These are phyloP conservation scores for Agrilus mali DNA, from an alignment of 2,888 invertebrate species.

Conservation along the genomic window DNA sequence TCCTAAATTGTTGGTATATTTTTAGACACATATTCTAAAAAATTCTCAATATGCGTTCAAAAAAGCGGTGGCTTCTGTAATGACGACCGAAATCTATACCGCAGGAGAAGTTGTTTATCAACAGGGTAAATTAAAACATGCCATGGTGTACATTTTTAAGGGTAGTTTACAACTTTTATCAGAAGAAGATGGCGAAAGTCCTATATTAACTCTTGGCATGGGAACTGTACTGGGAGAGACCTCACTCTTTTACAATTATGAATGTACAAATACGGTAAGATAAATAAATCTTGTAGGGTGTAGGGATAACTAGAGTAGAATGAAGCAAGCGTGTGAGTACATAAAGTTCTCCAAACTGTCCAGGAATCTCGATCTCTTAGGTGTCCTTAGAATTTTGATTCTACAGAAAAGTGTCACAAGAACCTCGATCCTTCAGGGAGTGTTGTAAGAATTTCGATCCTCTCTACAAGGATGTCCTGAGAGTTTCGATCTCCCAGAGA, in stretches of 20 bases:
- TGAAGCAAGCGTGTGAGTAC: no score
- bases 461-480: no score
- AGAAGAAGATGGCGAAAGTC: slow-evolving; percentile 17
- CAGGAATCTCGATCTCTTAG: no score
- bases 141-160: slow-evolving; percentile 14
- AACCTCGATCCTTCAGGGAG: no score
- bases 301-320: no score
- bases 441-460: no score
- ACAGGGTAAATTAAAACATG: slow-evolving; percentile 12
- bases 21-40: slow-evolving; percentile 13
- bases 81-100: slow-evolving; percentile 16
- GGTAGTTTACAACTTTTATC: slow-evolving; percentile 18
- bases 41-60: slow-evolving; percentile 13
- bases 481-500: no score
- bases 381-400: no score
- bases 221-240: slow-evolving; percentile 17
- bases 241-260: slow-evolving; percentile 10
- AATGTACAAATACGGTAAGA: no score
- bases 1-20: background rate
- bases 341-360: no score
- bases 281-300: no score
- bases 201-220: slow-evolving; percentile 15
- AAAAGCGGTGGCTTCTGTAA: slow-evolving; percentile 13
- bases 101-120: slow-evolving; percentile 15
- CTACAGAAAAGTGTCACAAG: no score